phyloP scores from a whole-genome alignment of 23 tunicate species.

The Trididemnum clinides region DNA sequence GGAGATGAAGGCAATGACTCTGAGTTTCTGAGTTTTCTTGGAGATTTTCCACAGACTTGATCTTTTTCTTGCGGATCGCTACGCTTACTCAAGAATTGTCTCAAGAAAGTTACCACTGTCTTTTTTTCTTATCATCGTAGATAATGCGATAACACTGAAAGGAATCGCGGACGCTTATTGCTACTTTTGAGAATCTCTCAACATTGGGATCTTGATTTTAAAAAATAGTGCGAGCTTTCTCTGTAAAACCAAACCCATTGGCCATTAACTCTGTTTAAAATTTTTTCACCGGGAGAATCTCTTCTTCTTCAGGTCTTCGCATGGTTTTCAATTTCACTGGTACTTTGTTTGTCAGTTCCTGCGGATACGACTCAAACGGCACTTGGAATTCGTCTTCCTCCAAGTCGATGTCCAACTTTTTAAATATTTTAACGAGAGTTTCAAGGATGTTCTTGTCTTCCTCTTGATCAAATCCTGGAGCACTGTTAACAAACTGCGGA shows the following conservation, averaged over 20 bases:
- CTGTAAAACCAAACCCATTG: constrained; percentile 20
- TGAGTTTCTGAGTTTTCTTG: background rate
- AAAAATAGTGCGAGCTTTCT: constrained; percentile 40
- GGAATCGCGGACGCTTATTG: constrained; percentile 32
- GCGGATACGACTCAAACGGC: constrained; percentile 20
- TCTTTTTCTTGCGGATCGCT: background rate
- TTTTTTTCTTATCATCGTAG: constrained; percentile 35
- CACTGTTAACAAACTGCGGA: constrained; percentile 7
- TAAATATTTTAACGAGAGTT: constrained; percentile 36
- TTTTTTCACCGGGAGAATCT: constrained; percentile 19
- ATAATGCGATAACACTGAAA: constrained; percentile 34
- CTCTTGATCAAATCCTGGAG: constrained; percentile 12
- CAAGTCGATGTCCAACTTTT: constrained; percentile 36
- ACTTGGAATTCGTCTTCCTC: constrained; percentile 34
- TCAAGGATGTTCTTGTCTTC: constrained; percentile 29
- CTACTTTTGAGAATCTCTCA: constrained; percentile 42
- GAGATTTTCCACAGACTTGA: background rate
- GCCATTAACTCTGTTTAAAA: constrained; percentile 44
- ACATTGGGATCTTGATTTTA: constrained; percentile 24
- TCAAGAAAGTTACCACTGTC: background rate
- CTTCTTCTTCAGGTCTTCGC: constrained; percentile 34
- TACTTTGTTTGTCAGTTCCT: constrained; percentile 33
- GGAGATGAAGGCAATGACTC: too few species aligned
- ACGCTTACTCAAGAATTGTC: background rate
- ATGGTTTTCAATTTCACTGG: constrained; percentile 36